Percentiles rank a stretch among this genome's conserved stretches.
These are phyloP conservation scores for Troides oblongomaculatus DNA, from an alignment of 2,888 invertebrate species.

Conservation along the genomic window DNA sequence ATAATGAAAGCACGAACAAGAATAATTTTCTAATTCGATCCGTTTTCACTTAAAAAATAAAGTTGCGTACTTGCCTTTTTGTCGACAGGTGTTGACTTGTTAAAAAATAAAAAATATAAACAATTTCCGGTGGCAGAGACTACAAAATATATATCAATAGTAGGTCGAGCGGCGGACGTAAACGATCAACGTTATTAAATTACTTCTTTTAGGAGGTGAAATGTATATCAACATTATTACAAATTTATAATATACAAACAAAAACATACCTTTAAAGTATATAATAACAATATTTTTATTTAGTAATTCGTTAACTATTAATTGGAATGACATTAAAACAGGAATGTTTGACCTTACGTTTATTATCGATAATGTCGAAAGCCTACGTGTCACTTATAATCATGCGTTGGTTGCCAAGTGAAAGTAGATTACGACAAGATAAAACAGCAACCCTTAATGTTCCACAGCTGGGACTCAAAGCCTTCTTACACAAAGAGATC, in stretches of 20 bases:
- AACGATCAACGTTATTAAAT: constrained; percentile 18
- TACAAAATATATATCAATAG: constrained; percentile 28
- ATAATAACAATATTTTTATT: not conserved
- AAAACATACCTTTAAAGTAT: not conserved
- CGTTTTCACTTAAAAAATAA: constrained; percentile 30
- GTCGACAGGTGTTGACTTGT: constrained; percentile 32
- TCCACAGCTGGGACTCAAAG: too few species aligned
- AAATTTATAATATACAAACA: not conserved
- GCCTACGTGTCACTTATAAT: too few species aligned
- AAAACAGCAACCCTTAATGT: too few species aligned
- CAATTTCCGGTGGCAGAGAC: constrained; percentile 33
- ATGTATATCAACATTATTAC: not conserved
- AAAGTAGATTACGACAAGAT: too few species aligned
- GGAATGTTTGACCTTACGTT: too few species aligned
- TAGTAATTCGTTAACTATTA: too few species aligned
- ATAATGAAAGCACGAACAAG: constrained; percentile 12
- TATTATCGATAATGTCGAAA: too few species aligned
- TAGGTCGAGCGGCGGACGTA: constrained; percentile 27
- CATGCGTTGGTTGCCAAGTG: too few species aligned
- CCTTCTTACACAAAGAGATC: too few species aligned
- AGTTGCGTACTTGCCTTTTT: constrained; percentile 17
- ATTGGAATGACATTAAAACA: too few species aligned
- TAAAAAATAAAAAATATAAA: constrained; percentile 33
- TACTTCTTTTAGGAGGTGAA: constrained; percentile 9
- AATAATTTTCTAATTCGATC: constrained; percentile 25